These are phyloP conservation scores for Pseudois nayaur DNA, from an alignment of 2,113 vertebrate species.

Conservation along the genomic window DNA sequence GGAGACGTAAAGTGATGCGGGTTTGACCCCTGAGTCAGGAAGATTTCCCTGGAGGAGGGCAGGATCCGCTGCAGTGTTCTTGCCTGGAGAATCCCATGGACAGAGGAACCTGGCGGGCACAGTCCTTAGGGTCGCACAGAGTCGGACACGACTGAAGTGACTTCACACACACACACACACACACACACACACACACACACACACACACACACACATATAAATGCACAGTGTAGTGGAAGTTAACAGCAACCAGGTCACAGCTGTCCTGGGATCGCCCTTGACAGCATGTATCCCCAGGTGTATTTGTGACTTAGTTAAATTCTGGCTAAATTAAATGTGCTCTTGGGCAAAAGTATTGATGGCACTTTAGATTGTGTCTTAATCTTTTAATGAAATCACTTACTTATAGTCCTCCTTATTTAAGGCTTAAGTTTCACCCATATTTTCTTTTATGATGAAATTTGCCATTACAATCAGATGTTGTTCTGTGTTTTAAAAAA, in stretches of 20 bases:
- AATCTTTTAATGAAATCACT: neutral
- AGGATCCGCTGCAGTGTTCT: neutral
- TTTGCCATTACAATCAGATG: neutral
- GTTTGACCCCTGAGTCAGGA: neutral
- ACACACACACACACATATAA: accelerated
- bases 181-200: no score
- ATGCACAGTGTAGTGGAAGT: neutral
- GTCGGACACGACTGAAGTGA: neutral
- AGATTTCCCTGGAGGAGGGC: neutral
- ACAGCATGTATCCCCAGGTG: neutral
- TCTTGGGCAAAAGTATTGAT: neutral
- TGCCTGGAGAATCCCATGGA: neutral
- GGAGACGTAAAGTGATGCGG: neutral
- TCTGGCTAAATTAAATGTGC: no score
- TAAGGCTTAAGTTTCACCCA: neutral
- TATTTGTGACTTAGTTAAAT: no score
- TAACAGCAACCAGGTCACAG: neutral
- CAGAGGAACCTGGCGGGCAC: neutral
- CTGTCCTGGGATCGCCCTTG: neutral
- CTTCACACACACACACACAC: neutral
- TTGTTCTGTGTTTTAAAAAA: neutral
- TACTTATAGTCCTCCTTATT: neutral
- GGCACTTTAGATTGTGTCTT: neutral
- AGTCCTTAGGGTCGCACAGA: neutral
- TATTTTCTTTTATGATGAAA: neutral